Percentiles rank a stretch among this genome's conserved stretches.
phyloP scores from a whole-genome alignment of 64 coral and sea anemone genomes.

The Actinia equina region DNA sequence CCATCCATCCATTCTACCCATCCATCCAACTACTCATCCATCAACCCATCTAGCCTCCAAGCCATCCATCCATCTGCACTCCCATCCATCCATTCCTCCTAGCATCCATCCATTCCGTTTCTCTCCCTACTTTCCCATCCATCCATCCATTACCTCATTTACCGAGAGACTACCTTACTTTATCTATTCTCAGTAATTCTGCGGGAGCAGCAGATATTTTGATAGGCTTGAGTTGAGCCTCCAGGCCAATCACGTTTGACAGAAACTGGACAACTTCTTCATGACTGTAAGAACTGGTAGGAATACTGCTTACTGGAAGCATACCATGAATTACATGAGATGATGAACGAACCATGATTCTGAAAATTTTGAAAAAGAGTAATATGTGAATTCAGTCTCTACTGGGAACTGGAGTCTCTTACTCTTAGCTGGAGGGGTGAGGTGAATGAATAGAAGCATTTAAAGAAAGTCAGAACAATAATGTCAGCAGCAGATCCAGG shows the following conservation, averaged over 20 bases:
- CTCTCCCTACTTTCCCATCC: too few relatives aligned
- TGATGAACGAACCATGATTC: conserved; percentile 80
- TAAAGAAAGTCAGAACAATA: neutral
- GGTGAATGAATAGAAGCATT: neutral
- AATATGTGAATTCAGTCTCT: too few relatives aligned
- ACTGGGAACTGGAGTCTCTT: too few relatives aligned
- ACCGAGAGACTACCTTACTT: conserved; percentile 24
- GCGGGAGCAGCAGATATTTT: conserved; percentile 45
- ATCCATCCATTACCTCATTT: too few relatives aligned
- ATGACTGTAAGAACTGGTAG: conserved; percentile 18
- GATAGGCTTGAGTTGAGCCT: conserved; percentile 34
- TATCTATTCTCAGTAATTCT: conserved; percentile 83
- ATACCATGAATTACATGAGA: conserved; percentile 67
- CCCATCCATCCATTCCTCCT: too few relatives aligned
- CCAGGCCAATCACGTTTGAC: conserved; percentile 44
- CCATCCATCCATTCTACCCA: too few relatives aligned
- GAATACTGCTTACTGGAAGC: conserved; percentile 44
- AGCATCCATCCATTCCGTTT: too few relatives aligned
- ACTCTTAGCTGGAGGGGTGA: too few relatives aligned
- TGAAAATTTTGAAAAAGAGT: neutral
- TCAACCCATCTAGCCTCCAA: too few relatives aligned
- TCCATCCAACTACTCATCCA: too few relatives aligned
- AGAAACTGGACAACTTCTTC: conserved; percentile 75
- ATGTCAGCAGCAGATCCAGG: too few relatives aligned
- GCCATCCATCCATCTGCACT: too few relatives aligned